Evolutionary conservation across 2,797 vertebrate genomes (phyloP).

Genomic region (Pangasius macronema): DNA sequence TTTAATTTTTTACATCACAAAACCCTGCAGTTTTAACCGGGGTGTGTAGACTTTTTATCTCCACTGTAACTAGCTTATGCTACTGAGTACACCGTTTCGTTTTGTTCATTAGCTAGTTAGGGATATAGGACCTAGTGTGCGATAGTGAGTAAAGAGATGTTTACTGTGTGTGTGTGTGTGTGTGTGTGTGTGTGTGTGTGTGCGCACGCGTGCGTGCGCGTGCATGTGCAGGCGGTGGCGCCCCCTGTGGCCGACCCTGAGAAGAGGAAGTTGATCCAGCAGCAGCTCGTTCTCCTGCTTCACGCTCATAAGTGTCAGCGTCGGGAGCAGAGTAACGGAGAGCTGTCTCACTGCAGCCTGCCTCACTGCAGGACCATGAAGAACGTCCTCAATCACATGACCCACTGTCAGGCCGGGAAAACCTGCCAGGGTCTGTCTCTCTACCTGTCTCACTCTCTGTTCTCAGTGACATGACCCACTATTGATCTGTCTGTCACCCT

Average conservation of each 20-base stretch:
- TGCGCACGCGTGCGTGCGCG: conserved; percentile 63
- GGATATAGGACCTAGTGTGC: too few species aligned
- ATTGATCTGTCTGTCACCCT: background rate
- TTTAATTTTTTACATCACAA: background rate
- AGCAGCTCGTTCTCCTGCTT: conserved; percentile 85
- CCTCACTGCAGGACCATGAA: conserved; percentile 99
- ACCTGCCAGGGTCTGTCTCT: conserved; percentile 92
- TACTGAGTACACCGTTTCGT: background rate
- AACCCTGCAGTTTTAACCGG: background rate
- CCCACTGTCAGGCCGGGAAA: conserved; percentile 95
- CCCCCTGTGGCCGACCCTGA: conserved; percentile 86
- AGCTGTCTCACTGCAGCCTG: conserved; percentile 86
- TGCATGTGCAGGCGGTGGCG: conserved; percentile 76
- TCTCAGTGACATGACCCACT: background rate
- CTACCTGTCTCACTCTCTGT: background rate
- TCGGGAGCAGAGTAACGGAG: conserved; percentile 85
- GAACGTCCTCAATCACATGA: conserved; percentile 99
- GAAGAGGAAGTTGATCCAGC: conserved; percentile 88
- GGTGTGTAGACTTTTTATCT: background rate
- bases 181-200: conserved; percentile 55
- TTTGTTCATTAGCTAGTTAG: background rate
- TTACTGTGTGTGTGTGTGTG: conserved; percentile 58
- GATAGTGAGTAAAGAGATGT: background rate
- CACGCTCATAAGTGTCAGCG: conserved; percentile 90
- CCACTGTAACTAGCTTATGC: background rate